Percentiles rank a stretch among this genome's conserved stretches.
Evolutionary conservation across 2,888 invertebrate species (phyloP).

Genomic region (Latrodectus hesperus): DNA sequence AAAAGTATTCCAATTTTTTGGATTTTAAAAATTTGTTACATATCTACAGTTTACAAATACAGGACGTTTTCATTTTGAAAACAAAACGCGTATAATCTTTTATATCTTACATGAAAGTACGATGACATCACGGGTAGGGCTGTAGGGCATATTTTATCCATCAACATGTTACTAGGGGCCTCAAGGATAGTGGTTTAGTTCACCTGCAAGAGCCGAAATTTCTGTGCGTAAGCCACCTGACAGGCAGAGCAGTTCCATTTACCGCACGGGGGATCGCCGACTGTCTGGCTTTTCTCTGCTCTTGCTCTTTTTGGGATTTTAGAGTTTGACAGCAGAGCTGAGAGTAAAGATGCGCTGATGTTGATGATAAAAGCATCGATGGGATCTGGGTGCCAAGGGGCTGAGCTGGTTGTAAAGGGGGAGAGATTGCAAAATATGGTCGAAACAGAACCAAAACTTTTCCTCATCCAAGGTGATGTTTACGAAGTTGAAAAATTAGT

Average conservation of each 20-base stretch:
- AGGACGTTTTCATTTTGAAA: too few relatives aligned
- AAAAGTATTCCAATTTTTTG: too few relatives aligned
- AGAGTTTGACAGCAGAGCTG: conserved; percentile 20
- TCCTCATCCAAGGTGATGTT: conserved; percentile 68
- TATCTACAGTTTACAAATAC: too few relatives aligned
- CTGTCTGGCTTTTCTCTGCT: conserved; percentile 15
- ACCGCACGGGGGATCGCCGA: conserved; percentile 7
- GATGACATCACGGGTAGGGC: conserved; percentile 25
- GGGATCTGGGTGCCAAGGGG: conserved; percentile 31
- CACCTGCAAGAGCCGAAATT: conserved; percentile 52
- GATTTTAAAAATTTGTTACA: too few relatives aligned
- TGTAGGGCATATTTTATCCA: conserved; percentile 33
- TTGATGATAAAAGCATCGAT: conserved; percentile 42
- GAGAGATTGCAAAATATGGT: conserved; percentile 33
- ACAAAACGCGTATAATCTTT: too few relatives aligned
- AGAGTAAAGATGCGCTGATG: conserved; percentile 56
- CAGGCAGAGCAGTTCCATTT: conserved; percentile 46
- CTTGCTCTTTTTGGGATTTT: conserved; percentile 39
- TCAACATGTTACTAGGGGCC: conserved; percentile 10
- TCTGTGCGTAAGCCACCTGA: conserved; percentile 47
- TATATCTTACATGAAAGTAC: not conserved
- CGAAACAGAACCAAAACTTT: conserved; percentile 46
- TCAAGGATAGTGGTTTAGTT: conserved; percentile 12
- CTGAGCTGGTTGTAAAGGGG: conserved; percentile 16
- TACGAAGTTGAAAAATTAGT: conserved; percentile 71